Percentiles rank a stretch among this genome's conserved stretches.
Evolutionary conservation across 2,888 invertebrate genomes (phyloP).

Genomic region (Pammene aurita): DNA sequence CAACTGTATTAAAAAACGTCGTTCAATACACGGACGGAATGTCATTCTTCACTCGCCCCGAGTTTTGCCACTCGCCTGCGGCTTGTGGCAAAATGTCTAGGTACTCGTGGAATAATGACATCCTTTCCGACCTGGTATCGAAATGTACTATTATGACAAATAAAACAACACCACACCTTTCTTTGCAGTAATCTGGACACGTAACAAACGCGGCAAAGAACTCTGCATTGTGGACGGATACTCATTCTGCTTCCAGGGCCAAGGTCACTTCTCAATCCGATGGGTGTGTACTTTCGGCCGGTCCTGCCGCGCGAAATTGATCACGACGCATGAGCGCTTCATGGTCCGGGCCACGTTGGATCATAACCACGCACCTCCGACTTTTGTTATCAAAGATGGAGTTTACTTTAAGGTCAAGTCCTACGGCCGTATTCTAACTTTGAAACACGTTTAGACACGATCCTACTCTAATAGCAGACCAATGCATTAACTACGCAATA

Average conservation of each 20-base stretch:
- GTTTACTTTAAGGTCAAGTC: slow-evolving; percentile 12
- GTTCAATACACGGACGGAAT: no score
- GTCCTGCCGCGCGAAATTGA: slow-evolving; percentile 9
- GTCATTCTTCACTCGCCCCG: no score
- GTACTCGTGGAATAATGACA: no score
- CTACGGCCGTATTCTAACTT: no score
- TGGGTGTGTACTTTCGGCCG: slow-evolving; percentile 30
- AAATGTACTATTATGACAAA: no score
- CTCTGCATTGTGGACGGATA: slow-evolving; percentile 19
- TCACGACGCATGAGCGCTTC: neutral
- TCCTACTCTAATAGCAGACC: neutral
- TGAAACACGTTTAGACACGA: no score
- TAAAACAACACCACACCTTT: neutral
- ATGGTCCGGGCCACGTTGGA: neutral
- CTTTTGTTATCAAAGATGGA: slow-evolving; percentile 15
- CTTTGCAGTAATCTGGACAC: slow-evolving; percentile 17
- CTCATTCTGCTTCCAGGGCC: slow-evolving; percentile 22
- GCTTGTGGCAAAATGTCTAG: no score
- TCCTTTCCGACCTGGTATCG: no score
- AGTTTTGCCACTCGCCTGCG: no score
- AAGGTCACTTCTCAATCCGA: neutral
- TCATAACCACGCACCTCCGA: slow-evolving; percentile 17
- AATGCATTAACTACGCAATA: no score
- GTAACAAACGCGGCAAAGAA: slow-evolving; percentile 17
- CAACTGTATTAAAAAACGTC: no score